Base-by-base conservation (phyloP, 2,888 invertebrate species). In the Graphium colonna region DNA sequence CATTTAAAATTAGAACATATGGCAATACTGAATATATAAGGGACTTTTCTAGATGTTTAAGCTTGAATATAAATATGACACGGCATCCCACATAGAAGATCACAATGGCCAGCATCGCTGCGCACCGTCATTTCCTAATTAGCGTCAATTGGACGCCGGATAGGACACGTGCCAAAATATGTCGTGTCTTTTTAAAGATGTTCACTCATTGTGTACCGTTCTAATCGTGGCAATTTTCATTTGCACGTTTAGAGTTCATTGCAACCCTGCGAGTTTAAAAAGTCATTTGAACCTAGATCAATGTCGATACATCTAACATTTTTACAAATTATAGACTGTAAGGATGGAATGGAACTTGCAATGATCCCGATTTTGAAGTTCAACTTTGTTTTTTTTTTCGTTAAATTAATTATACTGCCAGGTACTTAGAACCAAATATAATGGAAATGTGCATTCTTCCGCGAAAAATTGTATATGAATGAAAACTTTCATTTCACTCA, bases 151-250 rank as follows among this genome's bases (percentile, higher is more conserved):
- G 86, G 74, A 60, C 72, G 84, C 84, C 87, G 88, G 87, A 87
- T 78, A 79, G 78, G 74, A 79, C 88, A 87, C 88, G 88, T 85
- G 88, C 87, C 87, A 83, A 88, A 88, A 87, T 81, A 58, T 66
- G 71, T 75, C 72, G 74, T 73, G 72, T 79, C 78, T 82, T 77
- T 79, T 75, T 74, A 74, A 71, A 69, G 71, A 59, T 68, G 73
- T 73, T 67, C 68, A 69, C 71, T 77, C 79, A 79, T 75, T 72
- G 67, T 73, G 68, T 72, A 67, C 68, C 59, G 64, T 69, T 64
- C 53, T 60, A 69, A 71, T 70, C 63, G 64, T 60, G 56, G 66
- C 45, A 55, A 50, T 53, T 51, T 52, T 51, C 36, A 55, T 50
- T 53, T 28, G 31, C 28, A 36, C 10, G 46, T 50, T 49, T 46